These are phyloP conservation scores for Panorpa germanica DNA, from an alignment of 2,888 invertebrate species.

Conservation along the genomic window DNA sequence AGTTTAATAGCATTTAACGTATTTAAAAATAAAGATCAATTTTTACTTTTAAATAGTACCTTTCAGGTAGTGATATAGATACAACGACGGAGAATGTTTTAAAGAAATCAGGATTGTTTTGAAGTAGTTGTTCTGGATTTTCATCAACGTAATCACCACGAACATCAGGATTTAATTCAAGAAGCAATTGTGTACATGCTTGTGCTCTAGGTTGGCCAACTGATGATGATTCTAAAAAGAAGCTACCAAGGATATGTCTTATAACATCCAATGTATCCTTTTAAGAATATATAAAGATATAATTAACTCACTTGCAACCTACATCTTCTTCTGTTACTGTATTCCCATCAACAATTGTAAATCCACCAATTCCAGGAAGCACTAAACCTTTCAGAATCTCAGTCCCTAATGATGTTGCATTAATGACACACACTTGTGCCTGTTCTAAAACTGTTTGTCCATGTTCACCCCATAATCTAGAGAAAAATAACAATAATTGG, in stretches of 20 bases:
- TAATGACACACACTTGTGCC: slow-evolving; percentile 82
- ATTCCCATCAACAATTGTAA: slow-evolving; percentile 80
- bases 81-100: slow-evolving; percentile 75
- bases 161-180: slow-evolving; percentile 86
- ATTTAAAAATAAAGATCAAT: not conserved
- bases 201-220: slow-evolving; percentile 73
- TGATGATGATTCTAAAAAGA: slow-evolving; percentile 71
- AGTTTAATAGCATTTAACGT: slow-evolving; percentile 18
- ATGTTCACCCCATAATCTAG: slow-evolving; percentile 94
- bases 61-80: slow-evolving; percentile 58
- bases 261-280: not conserved
- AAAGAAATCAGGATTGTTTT: slow-evolving; percentile 77
- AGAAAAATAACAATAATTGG: slow-evolving; percentile 8
- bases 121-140: slow-evolving; percentile 63
- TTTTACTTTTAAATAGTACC: slow-evolving; percentile 20
- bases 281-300: slow-evolving; percentile 6
- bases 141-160: slow-evolving; percentile 86
- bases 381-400: slow-evolving; percentile 91
- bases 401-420: slow-evolving; percentile 84
- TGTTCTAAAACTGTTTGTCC: slow-evolving; percentile 81
- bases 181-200: slow-evolving; percentile 58
- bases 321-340: slow-evolving; percentile 76
- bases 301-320: slow-evolving; percentile 59
- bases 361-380: slow-evolving; percentile 80
- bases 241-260: slow-evolving; percentile 30